Base-by-base conservation (phyloP, 2,888 invertebrate genomes). In the Luperina testacea region DNA sequence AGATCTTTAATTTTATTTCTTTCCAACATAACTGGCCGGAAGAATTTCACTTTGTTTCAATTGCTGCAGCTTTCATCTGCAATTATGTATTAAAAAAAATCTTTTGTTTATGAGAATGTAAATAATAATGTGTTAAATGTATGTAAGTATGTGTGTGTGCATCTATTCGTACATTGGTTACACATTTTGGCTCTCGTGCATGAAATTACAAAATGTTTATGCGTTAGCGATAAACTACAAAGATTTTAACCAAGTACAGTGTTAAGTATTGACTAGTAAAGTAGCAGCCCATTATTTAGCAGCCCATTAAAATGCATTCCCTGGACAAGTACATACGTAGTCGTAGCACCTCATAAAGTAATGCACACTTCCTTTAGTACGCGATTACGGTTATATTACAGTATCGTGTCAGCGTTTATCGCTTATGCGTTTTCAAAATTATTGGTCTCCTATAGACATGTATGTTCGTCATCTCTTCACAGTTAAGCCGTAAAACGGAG, bases 251-350 rank as follows among this genome's bases (percentile, higher is more conserved):
- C 51, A 64, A 79, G 63, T 63, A 74, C 81, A 63, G 77, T 63
- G 85, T 70, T 72, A 77, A 84, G 75, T 82, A 72, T 38, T 64
- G 77, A 48, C 73, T 57, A 51, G 67, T 82, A 63, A 78, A 72
- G 69, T 78, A 82, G 75, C 70, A 63, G 57, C 38, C 53, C 67
- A 82, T 82, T 82, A 76, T 77, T 75, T 38, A 38, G 45, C 57
- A 69, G 64, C 59, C 27, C 51, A 85, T 81, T 85, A 78, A 77
- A 78, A 48, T 82, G 32, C 68, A 61, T 51, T 69, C 67, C 27
- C 63, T 48, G 45, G n/a, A 61, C 61, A 48, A 65, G 61, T 57
- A 59, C 38, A n/a, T 5, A 65, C 48, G 32, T 57, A 51, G 68
- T 67, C 17, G n/a, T 11, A 32, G 53, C 61, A 57, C 27, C 53